Evolutionary conservation across 92 coral and sea anemone genomes (phyloP).

Genomic region (Pocillopora grandis): DNA sequence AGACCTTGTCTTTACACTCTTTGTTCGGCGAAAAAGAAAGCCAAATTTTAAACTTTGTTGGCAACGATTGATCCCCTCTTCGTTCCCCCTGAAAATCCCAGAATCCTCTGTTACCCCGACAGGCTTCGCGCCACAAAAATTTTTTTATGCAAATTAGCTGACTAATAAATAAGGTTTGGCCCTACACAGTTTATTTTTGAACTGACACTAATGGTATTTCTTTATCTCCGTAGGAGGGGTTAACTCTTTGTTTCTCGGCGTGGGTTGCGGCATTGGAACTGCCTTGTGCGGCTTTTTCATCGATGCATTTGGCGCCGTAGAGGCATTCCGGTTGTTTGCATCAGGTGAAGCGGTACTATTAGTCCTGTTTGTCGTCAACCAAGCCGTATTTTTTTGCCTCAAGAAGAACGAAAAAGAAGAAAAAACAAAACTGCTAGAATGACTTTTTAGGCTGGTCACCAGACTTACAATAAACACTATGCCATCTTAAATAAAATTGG

Average conservation of each 20-base stretch:
- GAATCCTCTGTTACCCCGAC: no score
- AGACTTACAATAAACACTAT: no score
- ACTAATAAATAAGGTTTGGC: background rate
- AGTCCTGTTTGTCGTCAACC: constrained; percentile 17
- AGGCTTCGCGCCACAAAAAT: no score
- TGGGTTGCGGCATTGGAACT: constrained; percentile 36
- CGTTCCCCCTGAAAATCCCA: no score
- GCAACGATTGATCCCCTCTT: no score
- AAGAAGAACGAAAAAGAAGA: background rate
- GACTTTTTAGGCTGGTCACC: background rate
- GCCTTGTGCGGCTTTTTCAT: constrained; percentile 33
- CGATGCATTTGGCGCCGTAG: constrained; percentile 20
- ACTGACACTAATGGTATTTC: background rate
- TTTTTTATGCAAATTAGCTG: no score
- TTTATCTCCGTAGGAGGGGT: constrained; percentile 14
- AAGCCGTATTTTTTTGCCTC: background rate
- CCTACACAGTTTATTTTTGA: background rate
- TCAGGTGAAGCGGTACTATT: background rate
- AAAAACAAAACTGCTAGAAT: background rate
- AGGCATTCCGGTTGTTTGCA: constrained; percentile 31
- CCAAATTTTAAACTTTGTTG: no score
- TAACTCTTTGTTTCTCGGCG: constrained; percentile 38
- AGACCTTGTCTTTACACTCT: no score
- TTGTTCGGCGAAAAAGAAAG: no score
- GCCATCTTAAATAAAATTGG: no score